Percentiles rank a stretch among this genome's conserved stretches.
These are phyloP conservation scores for Eremobia ochroleuca DNA, from an alignment of 2,888 invertebrate genomes.

Conservation along the genomic window DNA sequence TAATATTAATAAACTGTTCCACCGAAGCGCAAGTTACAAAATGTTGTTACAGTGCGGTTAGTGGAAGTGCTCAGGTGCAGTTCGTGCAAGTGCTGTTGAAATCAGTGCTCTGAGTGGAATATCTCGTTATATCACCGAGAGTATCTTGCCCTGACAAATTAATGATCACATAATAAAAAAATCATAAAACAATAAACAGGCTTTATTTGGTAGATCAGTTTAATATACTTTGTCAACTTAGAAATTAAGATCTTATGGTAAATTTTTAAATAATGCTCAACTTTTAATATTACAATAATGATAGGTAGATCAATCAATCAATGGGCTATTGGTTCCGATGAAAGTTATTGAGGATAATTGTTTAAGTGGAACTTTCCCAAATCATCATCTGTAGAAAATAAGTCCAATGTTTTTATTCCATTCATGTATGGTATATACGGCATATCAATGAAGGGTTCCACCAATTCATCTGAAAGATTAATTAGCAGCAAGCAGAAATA, in stretches of 20 bases:
- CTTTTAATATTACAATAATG: background rate
- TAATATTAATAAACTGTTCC: too few relatives aligned
- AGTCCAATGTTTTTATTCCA: background rate
- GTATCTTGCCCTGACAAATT: background rate
- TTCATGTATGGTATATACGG: background rate
- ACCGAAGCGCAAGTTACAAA: too few relatives aligned
- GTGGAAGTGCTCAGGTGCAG: too few relatives aligned
- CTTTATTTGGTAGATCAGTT: background rate
- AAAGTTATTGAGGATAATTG: background rate
- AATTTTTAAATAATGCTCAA: conserved; percentile 7
- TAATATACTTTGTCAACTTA: background rate
- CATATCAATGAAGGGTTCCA: background rate
- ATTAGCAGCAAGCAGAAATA: background rate
- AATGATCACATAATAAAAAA: background rate
- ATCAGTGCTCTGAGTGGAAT: too few relatives aligned
- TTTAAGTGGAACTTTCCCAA: background rate
- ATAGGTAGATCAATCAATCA: background rate
- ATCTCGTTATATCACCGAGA: background rate
- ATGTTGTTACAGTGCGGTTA: too few relatives aligned
- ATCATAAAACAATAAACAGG: background rate
- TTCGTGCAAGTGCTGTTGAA: too few relatives aligned
- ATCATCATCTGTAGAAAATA: conserved; percentile 5
- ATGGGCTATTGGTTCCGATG: background rate
- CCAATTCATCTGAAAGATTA: background rate
- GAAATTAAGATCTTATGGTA: background rate